Evolutionary conservation across 2,888 invertebrate species (phyloP).

Genomic region (Acrobasis repandana): DNA sequence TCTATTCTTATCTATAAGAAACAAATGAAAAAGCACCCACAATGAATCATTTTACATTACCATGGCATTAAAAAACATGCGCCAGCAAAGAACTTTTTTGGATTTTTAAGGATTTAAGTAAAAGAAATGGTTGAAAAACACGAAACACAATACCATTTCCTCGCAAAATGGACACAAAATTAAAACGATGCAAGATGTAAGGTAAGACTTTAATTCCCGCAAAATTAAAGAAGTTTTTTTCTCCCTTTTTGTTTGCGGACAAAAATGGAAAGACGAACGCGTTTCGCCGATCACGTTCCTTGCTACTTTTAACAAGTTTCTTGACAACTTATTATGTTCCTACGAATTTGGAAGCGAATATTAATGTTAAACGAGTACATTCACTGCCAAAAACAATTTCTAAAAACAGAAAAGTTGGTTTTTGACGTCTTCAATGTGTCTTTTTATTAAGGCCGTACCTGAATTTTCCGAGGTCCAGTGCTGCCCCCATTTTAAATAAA

Average conservation of each 20-base stretch:
- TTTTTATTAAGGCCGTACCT: no score
- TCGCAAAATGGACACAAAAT: not conserved
- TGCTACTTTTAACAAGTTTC: constrained; percentile 10
- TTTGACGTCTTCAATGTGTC: no score
- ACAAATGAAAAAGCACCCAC: no score
- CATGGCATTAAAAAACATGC: no score
- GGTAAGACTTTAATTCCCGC: constrained; percentile 7
- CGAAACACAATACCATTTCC: not conserved
- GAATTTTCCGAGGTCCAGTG: no score
- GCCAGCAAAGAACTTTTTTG: no score
- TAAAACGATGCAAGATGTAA: constrained; percentile 1
- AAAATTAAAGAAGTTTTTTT: constrained; percentile 10
- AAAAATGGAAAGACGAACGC: not conserved
- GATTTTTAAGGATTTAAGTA: not conserved
- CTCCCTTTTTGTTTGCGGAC: not conserved
- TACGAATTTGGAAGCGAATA: constrained; percentile 3
- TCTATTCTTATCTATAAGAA: no score
- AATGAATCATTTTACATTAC: no score
- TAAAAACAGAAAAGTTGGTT: no score
- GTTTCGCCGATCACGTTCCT: constrained; percentile 9
- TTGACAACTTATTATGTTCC: constrained; percentile 12
- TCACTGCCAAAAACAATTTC: not conserved
- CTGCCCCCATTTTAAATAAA: no score
- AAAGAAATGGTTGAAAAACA: not conserved
- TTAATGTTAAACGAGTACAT: not conserved